Evolutionary conservation across 2,888 invertebrate genomes (phyloP).

Genomic region (Chrysolina haemoptera): DNA sequence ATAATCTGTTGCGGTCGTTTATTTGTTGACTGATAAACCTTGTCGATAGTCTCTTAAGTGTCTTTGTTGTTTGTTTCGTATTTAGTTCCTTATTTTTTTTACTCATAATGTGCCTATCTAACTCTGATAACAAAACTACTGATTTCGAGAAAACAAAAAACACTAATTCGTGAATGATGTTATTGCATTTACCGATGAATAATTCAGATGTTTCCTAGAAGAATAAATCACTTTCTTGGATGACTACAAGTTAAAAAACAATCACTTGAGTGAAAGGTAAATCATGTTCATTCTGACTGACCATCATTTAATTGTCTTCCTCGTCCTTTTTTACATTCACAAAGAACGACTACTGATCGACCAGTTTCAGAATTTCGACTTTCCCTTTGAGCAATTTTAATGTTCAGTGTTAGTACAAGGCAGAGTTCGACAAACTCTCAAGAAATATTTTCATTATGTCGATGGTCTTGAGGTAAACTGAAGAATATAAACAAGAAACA

Average conservation of each 20-base stretch:
- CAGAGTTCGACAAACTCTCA: neutral
- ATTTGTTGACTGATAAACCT: conserved; percentile 6
- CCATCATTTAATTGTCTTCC: neutral
- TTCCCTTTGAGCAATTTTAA: neutral
- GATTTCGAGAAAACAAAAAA: neutral
- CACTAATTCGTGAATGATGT: conserved; percentile 6
- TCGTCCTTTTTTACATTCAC: neutral
- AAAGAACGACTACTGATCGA: neutral
- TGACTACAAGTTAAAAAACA: neutral
- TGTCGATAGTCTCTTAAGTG: neutral
- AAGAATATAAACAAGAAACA: neutral
- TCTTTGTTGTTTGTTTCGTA: neutral
- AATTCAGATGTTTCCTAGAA: neutral
- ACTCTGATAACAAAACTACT: conserved; percentile 5
- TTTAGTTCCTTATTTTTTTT: neutral
- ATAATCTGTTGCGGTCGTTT: neutral
- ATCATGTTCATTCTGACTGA: neutral
- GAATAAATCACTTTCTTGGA: neutral
- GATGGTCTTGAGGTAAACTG: neutral
- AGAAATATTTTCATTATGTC: neutral
- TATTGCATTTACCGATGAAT: neutral
- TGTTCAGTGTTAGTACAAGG: neutral
- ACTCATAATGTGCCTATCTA: neutral
- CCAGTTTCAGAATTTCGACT: neutral
- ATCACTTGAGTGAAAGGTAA: neutral